Percentiles rank a stretch among this genome's conserved stretches.
phyloP scores from a whole-genome alignment of 2,888 invertebrate species.

The Hypolimnas misippus region DNA sequence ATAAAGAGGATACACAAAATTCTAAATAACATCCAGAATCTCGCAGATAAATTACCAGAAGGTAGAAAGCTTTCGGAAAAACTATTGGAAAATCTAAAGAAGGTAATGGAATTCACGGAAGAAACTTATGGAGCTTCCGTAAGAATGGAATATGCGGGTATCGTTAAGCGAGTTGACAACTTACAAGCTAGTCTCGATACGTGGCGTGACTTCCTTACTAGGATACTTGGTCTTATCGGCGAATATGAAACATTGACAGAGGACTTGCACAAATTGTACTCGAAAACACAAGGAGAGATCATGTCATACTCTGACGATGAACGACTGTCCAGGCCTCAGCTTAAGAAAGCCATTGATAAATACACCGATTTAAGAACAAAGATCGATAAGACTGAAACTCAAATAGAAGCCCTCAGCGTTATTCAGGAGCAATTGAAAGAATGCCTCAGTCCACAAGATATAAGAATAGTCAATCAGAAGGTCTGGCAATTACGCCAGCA shows the following conservation, averaged over 20 bases:
- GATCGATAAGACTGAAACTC: constrained; percentile 83
- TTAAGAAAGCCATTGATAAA: constrained; percentile 86
- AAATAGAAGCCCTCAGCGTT: constrained; percentile 88
- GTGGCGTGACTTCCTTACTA: constrained; percentile 90
- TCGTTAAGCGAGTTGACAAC: constrained; percentile 90
- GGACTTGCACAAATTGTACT: constrained; percentile 85
- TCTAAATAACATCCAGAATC: constrained; percentile 86
- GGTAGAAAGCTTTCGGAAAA: constrained; percentile 87
- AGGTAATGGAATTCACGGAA: constrained; percentile 88
- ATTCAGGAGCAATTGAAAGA: constrained; percentile 93
- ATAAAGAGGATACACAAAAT: constrained; percentile 89
- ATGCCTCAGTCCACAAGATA: constrained; percentile 92
- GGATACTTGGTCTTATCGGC: constrained; percentile 86
- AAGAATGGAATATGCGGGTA: constrained; percentile 91
- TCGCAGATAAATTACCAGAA: constrained; percentile 87
- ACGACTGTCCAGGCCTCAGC: constrained; percentile 84
- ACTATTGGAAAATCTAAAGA: constrained; percentile 86
- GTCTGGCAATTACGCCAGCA: constrained; percentile 92
- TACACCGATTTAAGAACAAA: constrained; percentile 85
- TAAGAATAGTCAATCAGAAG: constrained; percentile 90
- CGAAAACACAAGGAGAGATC: constrained; percentile 86
- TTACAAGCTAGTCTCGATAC: constrained; percentile 91
- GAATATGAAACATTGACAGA: constrained; percentile 86
- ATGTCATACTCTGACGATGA: constrained; percentile 82
- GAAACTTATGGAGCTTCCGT: constrained; percentile 91